Evolutionary conservation across 2,888 invertebrate species (phyloP), one percentile per base, ranked within the genome.

Genomic region (Acanthopleura granulata): DNA sequence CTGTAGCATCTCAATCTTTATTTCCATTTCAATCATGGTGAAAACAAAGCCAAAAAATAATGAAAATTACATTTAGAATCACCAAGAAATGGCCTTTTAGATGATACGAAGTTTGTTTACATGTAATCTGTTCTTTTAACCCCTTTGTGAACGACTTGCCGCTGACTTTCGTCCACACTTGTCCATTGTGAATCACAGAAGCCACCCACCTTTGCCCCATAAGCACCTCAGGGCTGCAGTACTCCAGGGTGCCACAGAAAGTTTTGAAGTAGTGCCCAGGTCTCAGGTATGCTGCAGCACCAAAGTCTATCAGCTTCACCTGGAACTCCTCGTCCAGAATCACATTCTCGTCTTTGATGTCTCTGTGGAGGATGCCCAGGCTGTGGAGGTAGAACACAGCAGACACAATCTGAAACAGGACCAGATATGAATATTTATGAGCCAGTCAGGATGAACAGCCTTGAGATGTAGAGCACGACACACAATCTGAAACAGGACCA

Each of bases 301-400:
- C 95, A 88, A 95, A 95, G 89, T 95, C 95, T 72, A 95, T 95
- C 40, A 95, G 91, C 84, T 94, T 94, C 72, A 94, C 93, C 84
- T 93, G 93, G 87, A 95, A 95, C 81, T 92, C 91, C 83, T 94
- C 93, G 91, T 94, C 93, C 71, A 95, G 93, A 77, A 95, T 94
- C 30, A 95, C 93, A 88, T 95, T 95, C 88, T 95, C 95, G 86
- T 95, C 95, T 86, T 94, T 94, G 76, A 95, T 93, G 87, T 95
- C 95, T 16, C 95, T 92, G 87, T 95, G 95, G 0, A 94, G 90
- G 79, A 95, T 94, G 84, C 92, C 92, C 25, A 93, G 89, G 11
- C 78, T 77, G 89, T 95, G 94, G 4, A 95, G 91, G 87, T 94
- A 94, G 72, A 93, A 92, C 11, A 95, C 93, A 0, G 94, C 94